Conservation (phyloP, 2,797 vertebrate genomes). For the Leucoraja ocellata region DNA sequence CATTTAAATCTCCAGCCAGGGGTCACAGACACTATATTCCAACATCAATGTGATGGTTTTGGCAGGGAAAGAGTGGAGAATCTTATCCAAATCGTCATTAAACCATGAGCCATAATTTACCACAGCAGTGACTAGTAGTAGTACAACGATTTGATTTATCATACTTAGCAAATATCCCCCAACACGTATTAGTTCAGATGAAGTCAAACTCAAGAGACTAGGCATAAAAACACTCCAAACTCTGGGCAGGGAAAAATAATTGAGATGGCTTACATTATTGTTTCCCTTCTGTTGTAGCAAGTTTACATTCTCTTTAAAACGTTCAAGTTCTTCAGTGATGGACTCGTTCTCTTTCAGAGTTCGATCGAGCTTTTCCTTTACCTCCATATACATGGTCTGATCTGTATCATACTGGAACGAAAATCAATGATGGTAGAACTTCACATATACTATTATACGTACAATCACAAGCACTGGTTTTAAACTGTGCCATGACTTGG, state of each 20-base stretch:
- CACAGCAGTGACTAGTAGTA: neutral
- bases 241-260: neutral
- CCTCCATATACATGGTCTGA: conserved; percentile 76
- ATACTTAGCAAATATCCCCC: neutral
- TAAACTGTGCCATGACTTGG: neutral
- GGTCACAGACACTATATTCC: neutral
- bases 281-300: conserved; percentile 87
- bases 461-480: neutral
- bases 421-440: neutral
- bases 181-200: neutral
- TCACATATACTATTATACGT: neutral
- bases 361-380: conserved; percentile 78
- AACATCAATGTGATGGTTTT: neutral
- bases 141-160: neutral
- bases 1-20: neutral
- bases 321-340: conserved; percentile 84
- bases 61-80: neutral
- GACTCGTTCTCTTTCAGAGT: conserved; percentile 85
- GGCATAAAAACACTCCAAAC: neutral
- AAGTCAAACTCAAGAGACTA: neutral
- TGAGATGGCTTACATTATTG: conserved; percentile 72
- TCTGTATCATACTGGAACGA: conserved; percentile 80
- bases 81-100: neutral
- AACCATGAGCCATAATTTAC: neutral
- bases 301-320: conserved; percentile 87